A percentile compares a stretch with the other conserved stretches of the same genome.
These are phyloP conservation scores for Taphrorychus bicolor DNA, from an alignment of 2,888 invertebrate genomes.

Conservation along the genomic window DNA sequence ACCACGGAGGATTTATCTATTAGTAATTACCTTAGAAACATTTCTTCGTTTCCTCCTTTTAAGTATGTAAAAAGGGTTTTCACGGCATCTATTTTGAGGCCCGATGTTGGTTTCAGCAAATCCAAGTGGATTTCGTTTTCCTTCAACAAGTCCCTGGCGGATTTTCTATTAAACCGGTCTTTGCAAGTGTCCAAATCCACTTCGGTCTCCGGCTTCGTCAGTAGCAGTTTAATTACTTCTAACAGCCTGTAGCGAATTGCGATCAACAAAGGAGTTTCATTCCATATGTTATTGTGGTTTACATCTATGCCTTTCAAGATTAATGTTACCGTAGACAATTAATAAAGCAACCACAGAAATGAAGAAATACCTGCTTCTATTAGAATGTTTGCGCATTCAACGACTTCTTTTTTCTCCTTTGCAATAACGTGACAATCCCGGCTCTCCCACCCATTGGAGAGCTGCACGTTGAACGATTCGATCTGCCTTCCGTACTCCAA, in stretches of 20 bases:
- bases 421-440: conserved; percentile 41
- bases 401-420: conserved; percentile 40
- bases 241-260: conserved; percentile 44
- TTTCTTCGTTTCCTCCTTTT: conserved; percentile 45
- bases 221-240: conserved; percentile 37
- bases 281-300: conserved; percentile 48
- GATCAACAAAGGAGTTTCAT: conserved; percentile 47
- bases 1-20: too few species aligned
- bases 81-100: conserved; percentile 32
- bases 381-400: conserved; percentile 43
- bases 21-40: conserved; percentile 42
- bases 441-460: conserved; percentile 43
- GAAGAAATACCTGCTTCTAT: conserved; percentile 41
- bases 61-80: conserved; percentile 44
- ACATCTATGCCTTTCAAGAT: conserved; percentile 43
- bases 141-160: conserved; percentile 44
- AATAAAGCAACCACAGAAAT: not conserved
- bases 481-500: conserved; percentile 43
- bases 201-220: conserved; percentile 20
- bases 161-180: conserved; percentile 37
- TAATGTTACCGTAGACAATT: not conserved
- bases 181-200: conserved; percentile 45
- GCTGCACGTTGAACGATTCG: conserved; percentile 38
- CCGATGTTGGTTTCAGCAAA: conserved; percentile 21
- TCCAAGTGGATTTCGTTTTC: conserved; percentile 35